Percentiles rank a stretch among this genome's conserved stretches.
Conservation (phyloP, 1,140 invertebrate species). For the Polypedilum pembai region DNA sequence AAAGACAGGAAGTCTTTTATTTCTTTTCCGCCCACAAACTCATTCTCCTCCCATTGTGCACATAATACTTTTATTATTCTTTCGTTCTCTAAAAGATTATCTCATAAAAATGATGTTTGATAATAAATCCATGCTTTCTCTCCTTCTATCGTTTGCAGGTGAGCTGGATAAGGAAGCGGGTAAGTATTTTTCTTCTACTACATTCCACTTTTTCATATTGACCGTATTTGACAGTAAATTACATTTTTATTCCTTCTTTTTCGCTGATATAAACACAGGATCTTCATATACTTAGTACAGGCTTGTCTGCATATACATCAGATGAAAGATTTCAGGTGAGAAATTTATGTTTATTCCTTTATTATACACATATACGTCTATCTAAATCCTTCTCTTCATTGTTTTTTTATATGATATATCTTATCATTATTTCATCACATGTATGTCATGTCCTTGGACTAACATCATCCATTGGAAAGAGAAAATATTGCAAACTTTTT, state of each 20-base stretch:
- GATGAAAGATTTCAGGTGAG: constrained; percentile 25
- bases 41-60: background rate
- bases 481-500: background rate
- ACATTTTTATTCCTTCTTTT: background rate
- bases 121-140: background rate
- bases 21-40: too few species aligned
- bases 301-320: background rate
- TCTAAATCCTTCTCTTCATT: background rate
- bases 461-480: background rate
- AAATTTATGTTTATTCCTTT: background rate
- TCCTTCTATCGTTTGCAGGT: background rate
- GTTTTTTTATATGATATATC: background rate
- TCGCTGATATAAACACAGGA: background rate
- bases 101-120: constrained; percentile 18
- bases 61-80: background rate
- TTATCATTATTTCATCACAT: background rate
- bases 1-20: too few species aligned
- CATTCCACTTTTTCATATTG: background rate
- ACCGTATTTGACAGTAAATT: background rate
- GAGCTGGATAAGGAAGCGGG: background rate
- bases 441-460: background rate
- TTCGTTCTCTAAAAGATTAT: background rate
- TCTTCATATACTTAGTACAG: background rate
- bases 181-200: background rate
- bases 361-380: background rate